Evolutionary conservation across 1,140 invertebrate species (phyloP).

Genomic region (Drosophila leontia): DNA sequence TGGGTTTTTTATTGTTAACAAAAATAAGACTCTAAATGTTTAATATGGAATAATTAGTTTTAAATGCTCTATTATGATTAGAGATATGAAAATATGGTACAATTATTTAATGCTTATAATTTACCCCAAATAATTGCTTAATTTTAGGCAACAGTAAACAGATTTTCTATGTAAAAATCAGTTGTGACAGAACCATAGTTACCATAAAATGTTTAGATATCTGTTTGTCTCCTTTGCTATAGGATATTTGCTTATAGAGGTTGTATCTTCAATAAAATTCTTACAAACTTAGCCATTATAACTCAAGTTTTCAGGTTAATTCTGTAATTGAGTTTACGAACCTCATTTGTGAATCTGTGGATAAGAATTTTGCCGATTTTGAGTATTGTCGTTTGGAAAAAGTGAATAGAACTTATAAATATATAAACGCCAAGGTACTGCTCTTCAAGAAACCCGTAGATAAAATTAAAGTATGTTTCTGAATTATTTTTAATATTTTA

Average conservation of each 20-base stretch:
- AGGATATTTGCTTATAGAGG: background rate
- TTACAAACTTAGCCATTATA: too few relatives aligned
- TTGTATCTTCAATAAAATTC: background rate
- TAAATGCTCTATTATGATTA: background rate
- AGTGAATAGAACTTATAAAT: slow-evolving; percentile 13
- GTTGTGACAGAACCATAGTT: too few relatives aligned
- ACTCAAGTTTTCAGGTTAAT: background rate
- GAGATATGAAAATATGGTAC: background rate
- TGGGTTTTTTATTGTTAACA: background rate
- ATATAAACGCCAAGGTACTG: background rate
- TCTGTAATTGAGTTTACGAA: slow-evolving; percentile 7
- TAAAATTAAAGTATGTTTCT: background rate
- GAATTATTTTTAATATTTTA: background rate
- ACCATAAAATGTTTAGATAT: too few relatives aligned
- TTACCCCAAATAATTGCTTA: background rate
- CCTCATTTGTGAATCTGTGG: background rate
- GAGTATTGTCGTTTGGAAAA: slow-evolving; percentile 19
- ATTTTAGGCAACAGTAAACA: background rate
- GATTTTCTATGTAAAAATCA: too few relatives aligned
- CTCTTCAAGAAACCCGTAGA: background rate
- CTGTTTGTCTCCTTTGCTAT: background rate
- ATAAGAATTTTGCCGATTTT: slow-evolving; percentile 9
- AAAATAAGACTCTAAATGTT: background rate
- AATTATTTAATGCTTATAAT: background rate
- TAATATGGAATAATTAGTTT: background rate